phyloP scores from a whole-genome alignment of 2,888 invertebrate genomes.

The Brachyopa scutellaris region DNA sequence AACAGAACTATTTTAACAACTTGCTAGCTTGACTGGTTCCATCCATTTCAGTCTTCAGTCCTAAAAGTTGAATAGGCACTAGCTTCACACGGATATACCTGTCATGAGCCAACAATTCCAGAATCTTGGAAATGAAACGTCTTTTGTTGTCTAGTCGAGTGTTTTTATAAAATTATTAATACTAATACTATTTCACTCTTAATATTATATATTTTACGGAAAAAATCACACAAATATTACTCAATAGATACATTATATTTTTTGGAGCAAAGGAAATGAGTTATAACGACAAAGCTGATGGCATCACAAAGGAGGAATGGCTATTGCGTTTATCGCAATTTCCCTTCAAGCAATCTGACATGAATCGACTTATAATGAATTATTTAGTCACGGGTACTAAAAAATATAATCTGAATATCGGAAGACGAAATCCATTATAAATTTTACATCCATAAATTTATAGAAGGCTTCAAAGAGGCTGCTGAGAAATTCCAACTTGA shows the following conservation, averaged over 20 bases:
- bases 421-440: neutral
- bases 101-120: constrained; percentile 45
- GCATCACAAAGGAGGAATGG: constrained; percentile 81
- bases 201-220: neutral
- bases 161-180: constrained; percentile 42
- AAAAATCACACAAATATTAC: neutral
- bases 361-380: constrained; percentile 99
- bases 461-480: constrained; percentile 97
- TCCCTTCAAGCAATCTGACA: constrained; percentile 93
- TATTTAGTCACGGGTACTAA: constrained; percentile 95
- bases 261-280: constrained; percentile 77
- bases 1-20: too few species aligned
- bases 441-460: constrained; percentile 69
- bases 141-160: constrained; percentile 65
- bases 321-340: constrained; percentile 81
- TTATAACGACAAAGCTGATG: constrained; percentile 80
- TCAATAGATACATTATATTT: neutral
- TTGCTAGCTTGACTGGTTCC: too few species aligned
- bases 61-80: too few species aligned
- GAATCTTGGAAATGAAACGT: constrained; percentile 15
- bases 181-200: neutral
- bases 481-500: constrained; percentile 98
- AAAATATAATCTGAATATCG: neutral
- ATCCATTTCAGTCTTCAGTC: too few species aligned
- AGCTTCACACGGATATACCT: too few species aligned